These are phyloP conservation scores for Platysteira castanea DNA, from an alignment of 2,113 vertebrate genomes.

Conservation along the genomic window DNA sequence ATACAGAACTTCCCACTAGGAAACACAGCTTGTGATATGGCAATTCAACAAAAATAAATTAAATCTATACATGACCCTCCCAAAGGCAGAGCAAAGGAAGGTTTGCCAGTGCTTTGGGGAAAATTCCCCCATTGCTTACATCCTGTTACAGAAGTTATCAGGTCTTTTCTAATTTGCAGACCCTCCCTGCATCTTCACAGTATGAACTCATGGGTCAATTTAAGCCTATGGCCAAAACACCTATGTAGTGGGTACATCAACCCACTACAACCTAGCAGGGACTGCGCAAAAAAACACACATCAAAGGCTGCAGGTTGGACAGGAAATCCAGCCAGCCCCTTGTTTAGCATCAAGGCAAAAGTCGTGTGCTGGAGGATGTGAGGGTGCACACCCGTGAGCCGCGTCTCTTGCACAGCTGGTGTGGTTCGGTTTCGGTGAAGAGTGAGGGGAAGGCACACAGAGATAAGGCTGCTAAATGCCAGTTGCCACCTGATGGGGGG, in stretches of 20 bases:
- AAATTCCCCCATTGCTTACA: background rate
- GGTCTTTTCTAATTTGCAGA: background rate
- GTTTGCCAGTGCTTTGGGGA: background rate
- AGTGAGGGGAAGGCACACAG: fast-evolving
- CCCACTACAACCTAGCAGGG: background rate
- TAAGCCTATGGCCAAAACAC: background rate
- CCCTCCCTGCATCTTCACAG: background rate
- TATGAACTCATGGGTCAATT: background rate
- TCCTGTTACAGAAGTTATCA: background rate
- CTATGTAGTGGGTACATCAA: too few relatives aligned
- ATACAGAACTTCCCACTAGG: background rate
- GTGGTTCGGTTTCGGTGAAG: fast-evolving
- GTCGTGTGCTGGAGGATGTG: background rate
- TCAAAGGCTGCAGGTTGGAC: background rate
- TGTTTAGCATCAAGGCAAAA: background rate
- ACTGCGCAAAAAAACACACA: background rate
- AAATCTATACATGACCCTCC: background rate
- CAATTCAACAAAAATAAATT: background rate
- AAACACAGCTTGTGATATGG: background rate
- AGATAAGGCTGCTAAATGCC: background rate
- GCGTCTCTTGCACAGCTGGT: fast-evolving
- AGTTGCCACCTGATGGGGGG: background rate
- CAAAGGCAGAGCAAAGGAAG: background rate
- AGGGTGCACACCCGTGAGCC: fast-evolving
- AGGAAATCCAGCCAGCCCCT: background rate